Percentiles rank a stretch among this genome's conserved stretches.
Conservation (phyloP, 2,113 vertebrate species). For the Cyprinodon brontotheroides region DNA sequence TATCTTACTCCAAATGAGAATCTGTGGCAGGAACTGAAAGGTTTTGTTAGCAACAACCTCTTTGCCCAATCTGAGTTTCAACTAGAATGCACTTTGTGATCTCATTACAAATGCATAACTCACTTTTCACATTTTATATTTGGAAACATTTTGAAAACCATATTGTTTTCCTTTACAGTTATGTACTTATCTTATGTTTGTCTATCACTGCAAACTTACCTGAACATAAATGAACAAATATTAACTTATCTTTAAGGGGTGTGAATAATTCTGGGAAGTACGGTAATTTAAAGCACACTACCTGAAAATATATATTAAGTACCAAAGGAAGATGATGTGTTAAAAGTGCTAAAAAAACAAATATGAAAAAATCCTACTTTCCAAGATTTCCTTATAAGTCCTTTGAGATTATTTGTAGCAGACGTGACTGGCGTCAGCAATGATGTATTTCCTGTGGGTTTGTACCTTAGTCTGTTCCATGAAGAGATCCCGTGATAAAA, state of each 20-base stretch:
- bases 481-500: conserved; percentile 74
- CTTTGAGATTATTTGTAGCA: conserved; percentile 36
- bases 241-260: not conserved
- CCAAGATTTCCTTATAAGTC: conserved; percentile 65
- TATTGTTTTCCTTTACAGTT: not conserved
- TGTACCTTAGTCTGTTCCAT: conserved; percentile 62
- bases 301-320: not conserved
- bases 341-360: not conserved
- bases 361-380: not conserved
- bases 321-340: not conserved
- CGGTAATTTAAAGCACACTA: not conserved
- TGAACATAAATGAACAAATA: not conserved
- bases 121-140: not conserved
- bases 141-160: not conserved
- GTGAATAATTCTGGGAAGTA: not conserved
- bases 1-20: no score
- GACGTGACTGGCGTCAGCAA: conserved; percentile 53
- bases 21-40: no score
- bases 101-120: not conserved
- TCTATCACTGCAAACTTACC: not conserved
- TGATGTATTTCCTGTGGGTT: conserved; percentile 74
- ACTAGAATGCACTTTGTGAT: no score
- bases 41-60: no score
- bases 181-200: no score
- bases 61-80: no score